Evolutionary conservation across 2,797 vertebrate species (phyloP).

Genomic region (Sebastes nivosus): DNA sequence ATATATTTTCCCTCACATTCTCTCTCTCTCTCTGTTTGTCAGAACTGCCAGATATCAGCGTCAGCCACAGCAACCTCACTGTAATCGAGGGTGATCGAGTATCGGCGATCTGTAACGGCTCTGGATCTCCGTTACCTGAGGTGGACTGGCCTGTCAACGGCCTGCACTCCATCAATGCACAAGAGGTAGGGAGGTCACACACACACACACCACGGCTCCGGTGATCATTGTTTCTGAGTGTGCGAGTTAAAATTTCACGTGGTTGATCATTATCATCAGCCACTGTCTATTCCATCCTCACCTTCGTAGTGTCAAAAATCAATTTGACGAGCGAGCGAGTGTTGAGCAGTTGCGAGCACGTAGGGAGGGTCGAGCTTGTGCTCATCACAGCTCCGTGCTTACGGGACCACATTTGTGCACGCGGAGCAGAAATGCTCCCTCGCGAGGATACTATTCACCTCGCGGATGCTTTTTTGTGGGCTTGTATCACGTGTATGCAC

Average conservation of each 20-base stretch:
- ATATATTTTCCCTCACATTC: background rate
- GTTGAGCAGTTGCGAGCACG: too few relatives aligned
- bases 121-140: constrained; percentile 90
- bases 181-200: constrained; percentile 81
- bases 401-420: too few relatives aligned
- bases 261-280: too few relatives aligned
- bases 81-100: constrained; percentile 91
- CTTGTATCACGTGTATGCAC: background rate
- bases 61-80: constrained; percentile 92
- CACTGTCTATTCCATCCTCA: too few relatives aligned
- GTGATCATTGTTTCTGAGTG: too few relatives aligned
- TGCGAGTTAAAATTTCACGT: too few relatives aligned
- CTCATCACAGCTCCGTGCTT: too few relatives aligned
- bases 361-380: too few relatives aligned
- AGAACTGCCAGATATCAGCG: constrained; percentile 94
- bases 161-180: constrained; percentile 88
- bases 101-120: constrained; percentile 91
- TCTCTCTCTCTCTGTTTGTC: background rate
- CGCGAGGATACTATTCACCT: background rate
- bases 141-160: constrained; percentile 93
- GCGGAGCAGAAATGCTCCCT: too few relatives aligned
- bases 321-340: too few relatives aligned
- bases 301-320: too few relatives aligned
- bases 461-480: background rate
- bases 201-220: background rate